phyloP scores from a whole-genome alignment of 1,140 invertebrate species.

The Mya arenaria region DNA sequence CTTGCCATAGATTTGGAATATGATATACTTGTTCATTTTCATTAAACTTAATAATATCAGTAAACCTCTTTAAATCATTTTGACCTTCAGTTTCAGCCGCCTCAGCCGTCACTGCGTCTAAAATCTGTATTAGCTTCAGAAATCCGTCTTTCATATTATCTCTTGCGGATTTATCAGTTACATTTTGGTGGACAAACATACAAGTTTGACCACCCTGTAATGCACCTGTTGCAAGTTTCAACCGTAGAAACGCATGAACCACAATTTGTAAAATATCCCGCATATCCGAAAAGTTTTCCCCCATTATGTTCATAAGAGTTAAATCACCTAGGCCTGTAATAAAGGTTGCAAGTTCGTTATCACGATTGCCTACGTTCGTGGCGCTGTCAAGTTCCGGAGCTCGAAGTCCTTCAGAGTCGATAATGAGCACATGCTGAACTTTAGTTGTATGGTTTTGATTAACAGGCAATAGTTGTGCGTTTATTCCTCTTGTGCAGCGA shows the following conservation, averaged over 20 bases:
- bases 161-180: background rate
- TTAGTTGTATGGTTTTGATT: background rate
- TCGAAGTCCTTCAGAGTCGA: slow-evolving; percentile 31
- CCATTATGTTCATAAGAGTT: slow-evolving; percentile 50
- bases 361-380: too few species aligned
- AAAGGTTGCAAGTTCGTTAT: slow-evolving; percentile 53
- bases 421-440: slow-evolving; percentile 4
- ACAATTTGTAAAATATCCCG: slow-evolving; percentile 50
- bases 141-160: background rate
- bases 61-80: background rate
- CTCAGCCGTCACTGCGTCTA: slow-evolving; percentile 30
- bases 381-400: slow-evolving; percentile 35
- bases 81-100: background rate
- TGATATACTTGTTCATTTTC: slow-evolving; percentile 26
- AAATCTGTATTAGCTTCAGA: background rate
- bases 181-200: slow-evolving; percentile 48
- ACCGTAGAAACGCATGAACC: slow-evolving; percentile 33
- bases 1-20: too few species aligned
- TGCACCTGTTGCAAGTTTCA: slow-evolving; percentile 23
- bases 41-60: too few species aligned
- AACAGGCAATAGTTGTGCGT: background rate
- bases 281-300: slow-evolving; percentile 41
- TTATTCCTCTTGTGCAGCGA: background rate
- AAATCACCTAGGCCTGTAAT: slow-evolving; percentile 48
- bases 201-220: slow-evolving; percentile 26